Percentiles rank a stretch among this genome's conserved stretches.
phyloP scores from a whole-genome alignment of 2,888 invertebrate species.

The Cryptus armator region DNA sequence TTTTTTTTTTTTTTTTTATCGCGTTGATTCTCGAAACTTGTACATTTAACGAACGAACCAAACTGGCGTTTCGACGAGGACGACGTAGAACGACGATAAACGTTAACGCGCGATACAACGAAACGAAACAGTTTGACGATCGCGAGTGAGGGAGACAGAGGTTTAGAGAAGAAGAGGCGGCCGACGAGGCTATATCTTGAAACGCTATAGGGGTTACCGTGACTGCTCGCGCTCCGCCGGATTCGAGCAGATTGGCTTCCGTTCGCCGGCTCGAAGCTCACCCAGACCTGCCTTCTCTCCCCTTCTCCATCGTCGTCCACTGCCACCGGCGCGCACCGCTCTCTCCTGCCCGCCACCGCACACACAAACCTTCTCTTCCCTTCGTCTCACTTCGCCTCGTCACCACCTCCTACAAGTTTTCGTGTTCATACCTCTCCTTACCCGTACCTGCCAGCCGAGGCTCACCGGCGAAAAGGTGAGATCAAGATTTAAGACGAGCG shows the following conservation, averaged over 20 bases:
- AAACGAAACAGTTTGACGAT: slow-evolving; percentile 12
- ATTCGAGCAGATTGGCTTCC: slow-evolving; percentile 85
- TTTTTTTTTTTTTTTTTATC: neutral
- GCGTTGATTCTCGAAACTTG: neutral
- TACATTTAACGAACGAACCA: neutral
- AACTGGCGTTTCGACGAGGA: slow-evolving; percentile 18
- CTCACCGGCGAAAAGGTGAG: slow-evolving; percentile 77
- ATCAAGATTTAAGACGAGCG: slow-evolving; percentile 83
- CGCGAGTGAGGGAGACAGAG: slow-evolving; percentile 59
- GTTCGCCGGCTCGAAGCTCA: slow-evolving; percentile 83
- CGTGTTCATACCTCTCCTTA: slow-evolving; percentile 38
- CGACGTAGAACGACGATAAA: slow-evolving; percentile 18
- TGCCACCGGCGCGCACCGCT: slow-evolving; percentile 67
- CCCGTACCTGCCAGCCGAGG: slow-evolving; percentile 63
- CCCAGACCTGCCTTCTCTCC: slow-evolving; percentile 83
- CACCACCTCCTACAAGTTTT: slow-evolving; percentile 64
- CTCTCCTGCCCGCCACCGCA: slow-evolving; percentile 56
- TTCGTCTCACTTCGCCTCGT: slow-evolving; percentile 58
- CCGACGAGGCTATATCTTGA: slow-evolving; percentile 64
- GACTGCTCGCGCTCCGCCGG: slow-evolving; percentile 84
- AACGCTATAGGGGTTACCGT: slow-evolving; percentile 69
- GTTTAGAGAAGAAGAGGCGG: slow-evolving; percentile 56
- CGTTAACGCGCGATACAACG: slow-evolving; percentile 20
- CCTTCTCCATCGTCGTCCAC: slow-evolving; percentile 67
- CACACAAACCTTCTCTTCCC: slow-evolving; percentile 54